These are phyloP conservation scores for Acinonyx jubatus DNA, from an alignment of 2,113 vertebrate genomes.

Conservation along the genomic window DNA sequence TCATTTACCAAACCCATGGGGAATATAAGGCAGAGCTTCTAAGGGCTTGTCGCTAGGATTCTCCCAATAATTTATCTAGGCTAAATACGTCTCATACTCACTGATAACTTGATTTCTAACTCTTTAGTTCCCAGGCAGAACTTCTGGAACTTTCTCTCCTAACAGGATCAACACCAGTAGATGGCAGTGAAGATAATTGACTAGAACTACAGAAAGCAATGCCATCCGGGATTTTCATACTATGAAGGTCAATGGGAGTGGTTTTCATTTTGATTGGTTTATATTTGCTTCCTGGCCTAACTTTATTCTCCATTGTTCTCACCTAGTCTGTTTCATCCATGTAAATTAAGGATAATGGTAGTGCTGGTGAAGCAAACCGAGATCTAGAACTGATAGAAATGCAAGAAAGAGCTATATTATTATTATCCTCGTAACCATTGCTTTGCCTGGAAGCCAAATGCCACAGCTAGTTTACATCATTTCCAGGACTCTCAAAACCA, in stretches of 20 bases:
- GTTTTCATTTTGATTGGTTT: not conserved
- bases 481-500: conserved; percentile 4
- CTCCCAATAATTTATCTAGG: not conserved
- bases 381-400: not conserved
- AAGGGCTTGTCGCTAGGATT: not conserved
- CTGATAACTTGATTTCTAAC: not conserved
- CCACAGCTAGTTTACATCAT: not conserved
- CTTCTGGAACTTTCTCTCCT: not conserved
- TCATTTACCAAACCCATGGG: not conserved
- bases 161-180: not conserved
- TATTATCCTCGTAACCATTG: not conserved
- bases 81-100: not conserved
- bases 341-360: conserved; percentile 33
- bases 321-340: not conserved
- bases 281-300: not conserved
- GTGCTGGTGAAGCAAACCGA: not conserved
- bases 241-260: not conserved
- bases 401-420: not conserved
- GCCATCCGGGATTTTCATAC: not conserved
- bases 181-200: not conserved
- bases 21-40: not conserved
- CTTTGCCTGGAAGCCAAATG: conserved; percentile 33
- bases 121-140: not conserved
- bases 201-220: not conserved
- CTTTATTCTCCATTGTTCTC: not conserved